Evolutionary conservation across 2,888 invertebrate genomes (phyloP), one percentile per base, ranked within the genome.

Genomic region (Cheiracanthium punctorium): DNA sequence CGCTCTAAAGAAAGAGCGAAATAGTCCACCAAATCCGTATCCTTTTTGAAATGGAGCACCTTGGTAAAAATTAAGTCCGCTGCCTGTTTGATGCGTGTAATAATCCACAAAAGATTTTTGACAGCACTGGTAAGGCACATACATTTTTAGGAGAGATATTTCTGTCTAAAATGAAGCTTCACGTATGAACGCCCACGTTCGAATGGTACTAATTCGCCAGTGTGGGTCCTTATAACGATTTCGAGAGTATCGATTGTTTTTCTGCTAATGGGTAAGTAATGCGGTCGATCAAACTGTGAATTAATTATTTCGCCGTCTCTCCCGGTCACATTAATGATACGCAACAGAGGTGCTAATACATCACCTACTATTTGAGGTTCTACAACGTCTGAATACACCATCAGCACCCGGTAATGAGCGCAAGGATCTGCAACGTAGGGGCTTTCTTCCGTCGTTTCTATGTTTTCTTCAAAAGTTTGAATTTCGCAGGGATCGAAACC

Each of bases 301-400:
- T 10, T n/a, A 29, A 72, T 29, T 17, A 37, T 43, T 20, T 72
- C 72, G 0, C 72, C 72, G 10, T 72, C 72, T 0, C 10, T 72
- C 24, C 72, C 72, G 1, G 24, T 24, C 0, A 90, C 69, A 33
- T 88, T 88, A 0, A 90, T 89, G 10, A 90, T 72, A 2, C 43
- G 12, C 12, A 72, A n/a, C 4, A 72, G 43, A 4, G 37, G 37
- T 37, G 37, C 37, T 12, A 8, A 12, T 12, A 37, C 7, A 12
- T 37, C 37, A 8, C 37, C 37, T 37, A 37, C 37, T 8, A 37
- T 37, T 37, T 37, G 37, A 5, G 37, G 37, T 37, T 37, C 12
- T 12, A 37, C 37, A 37, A 37, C 12, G 37, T 37, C 37, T 12
- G 12, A 37, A 37, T 37, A 37, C 37, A 37, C 37, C 5, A 37